Evolutionary conservation across 2,888 invertebrate genomes (phyloP).

Genomic region (Marronus borbonicus): DNA sequence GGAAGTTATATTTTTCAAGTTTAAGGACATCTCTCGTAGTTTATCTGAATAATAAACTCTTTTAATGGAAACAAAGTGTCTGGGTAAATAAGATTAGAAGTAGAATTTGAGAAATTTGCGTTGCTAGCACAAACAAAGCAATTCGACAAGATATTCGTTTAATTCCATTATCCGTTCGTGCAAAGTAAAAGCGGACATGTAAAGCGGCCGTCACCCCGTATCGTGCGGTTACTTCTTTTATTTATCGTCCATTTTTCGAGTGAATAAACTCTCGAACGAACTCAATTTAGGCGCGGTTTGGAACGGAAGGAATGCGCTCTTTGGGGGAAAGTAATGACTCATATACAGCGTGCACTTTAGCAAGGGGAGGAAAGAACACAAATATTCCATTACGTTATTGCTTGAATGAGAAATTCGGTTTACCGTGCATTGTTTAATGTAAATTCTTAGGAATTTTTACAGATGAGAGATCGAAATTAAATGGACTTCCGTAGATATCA

Average conservation of each 20-base stretch:
- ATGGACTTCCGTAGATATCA: not conserved
- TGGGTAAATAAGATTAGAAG: too few species aligned
- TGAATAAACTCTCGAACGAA: conserved; percentile 36
- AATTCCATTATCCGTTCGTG: not conserved
- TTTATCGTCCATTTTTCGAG: conserved; percentile 20
- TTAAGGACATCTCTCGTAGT: too few species aligned
- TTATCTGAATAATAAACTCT: too few species aligned
- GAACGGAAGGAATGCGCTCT: conserved; percentile 34
- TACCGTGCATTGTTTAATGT: not conserved
- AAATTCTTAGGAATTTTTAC: conserved; percentile 1
- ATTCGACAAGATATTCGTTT: not conserved
- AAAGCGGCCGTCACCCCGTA: conserved; percentile 13
- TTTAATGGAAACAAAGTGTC: too few species aligned
- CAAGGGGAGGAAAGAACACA: conserved; percentile 17
- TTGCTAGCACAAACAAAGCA: too few species aligned
- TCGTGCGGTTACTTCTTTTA: conserved; percentile 23
- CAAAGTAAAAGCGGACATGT: not conserved
- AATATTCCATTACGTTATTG: conserved; percentile 11
- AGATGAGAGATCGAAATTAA: not conserved
- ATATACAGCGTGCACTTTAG: conserved; percentile 16
- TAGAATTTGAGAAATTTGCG: too few species aligned
- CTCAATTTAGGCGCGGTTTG: conserved; percentile 44
- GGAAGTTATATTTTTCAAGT: too few species aligned
- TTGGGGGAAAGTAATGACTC: conserved; percentile 45
- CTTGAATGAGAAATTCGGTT: not conserved